phyloP scores from a whole-genome alignment of 2,888 invertebrate species.

The Atethmia centrago region DNA sequence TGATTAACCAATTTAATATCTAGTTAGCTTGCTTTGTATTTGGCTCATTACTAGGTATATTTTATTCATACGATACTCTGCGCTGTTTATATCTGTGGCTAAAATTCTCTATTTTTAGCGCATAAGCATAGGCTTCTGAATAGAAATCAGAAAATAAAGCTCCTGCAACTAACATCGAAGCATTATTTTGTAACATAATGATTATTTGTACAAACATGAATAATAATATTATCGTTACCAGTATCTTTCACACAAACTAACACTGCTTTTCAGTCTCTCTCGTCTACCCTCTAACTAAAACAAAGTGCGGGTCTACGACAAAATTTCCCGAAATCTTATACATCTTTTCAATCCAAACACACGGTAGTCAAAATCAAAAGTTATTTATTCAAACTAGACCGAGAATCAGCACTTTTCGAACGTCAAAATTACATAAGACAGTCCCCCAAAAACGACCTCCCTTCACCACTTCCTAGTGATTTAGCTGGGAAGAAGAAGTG shows the following conservation, averaged over 20 bases:
- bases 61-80: neutral
- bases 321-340: neutral
- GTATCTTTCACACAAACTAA: neutral
- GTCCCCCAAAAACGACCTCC: too few species aligned
- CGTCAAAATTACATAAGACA: too few species aligned
- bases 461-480: too few species aligned
- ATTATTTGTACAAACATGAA: neutral
- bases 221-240: neutral
- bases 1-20: slow-evolving; percentile 66
- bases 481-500: too few species aligned
- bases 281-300: neutral
- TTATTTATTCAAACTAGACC: too few species aligned
- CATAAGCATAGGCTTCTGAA: neutral
- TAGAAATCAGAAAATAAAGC: neutral
- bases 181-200: neutral
- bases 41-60: slow-evolving; percentile 17
- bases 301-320: neutral
- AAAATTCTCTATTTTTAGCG: neutral
- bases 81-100: neutral
- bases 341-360: neutral
- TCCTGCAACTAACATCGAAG: neutral
- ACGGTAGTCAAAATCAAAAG: too few species aligned
- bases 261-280: neutral
- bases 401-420: too few species aligned
- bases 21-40: slow-evolving; percentile 32